Base-by-base conservation (phyloP, 2,797 vertebrate genomes). In the Cottoperca gobio region DNA sequence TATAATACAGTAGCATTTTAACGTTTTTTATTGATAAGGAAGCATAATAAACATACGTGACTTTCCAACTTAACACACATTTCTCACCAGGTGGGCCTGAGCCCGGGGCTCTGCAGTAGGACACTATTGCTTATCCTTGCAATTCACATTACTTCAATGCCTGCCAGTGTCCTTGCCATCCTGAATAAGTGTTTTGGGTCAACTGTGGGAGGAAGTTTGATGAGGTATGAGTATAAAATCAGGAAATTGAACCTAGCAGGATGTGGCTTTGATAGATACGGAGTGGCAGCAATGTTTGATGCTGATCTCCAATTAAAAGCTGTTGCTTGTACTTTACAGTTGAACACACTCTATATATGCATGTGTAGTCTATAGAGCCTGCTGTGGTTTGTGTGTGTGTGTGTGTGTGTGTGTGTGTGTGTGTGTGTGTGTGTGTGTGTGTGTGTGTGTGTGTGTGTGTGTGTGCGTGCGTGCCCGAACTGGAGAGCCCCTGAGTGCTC, bases 401-500 rank as follows among this genome's bases (percentile, higher is more conserved):
- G 52, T 53, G 28, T 50, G 14, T 60, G 52, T 48, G 55, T 35
- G 63, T 60, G 60, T 28, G 70, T 62, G 73, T 57, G 45, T 57
- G 62, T 26, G 23, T 19, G 57, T 59, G 24, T 21, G 66, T 31
- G 68, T 64, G 66, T 69, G 48, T 58, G 60, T 45, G 93, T 26
- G n/a, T 21, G 65, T 42, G 73, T 66, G 43, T 67, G 69, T 42
- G 13, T 37, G 42, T 39, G 26, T 61, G 23, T 59, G 10, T 66
- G 52, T 49, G 55, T 33, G 58, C 46, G 50, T 39, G 77, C 60
- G 73, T 48, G 55, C 31, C 52, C 3, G 93, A 96, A 97, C 94
- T 92, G 90, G 93, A 96, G 95, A 94, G 94, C 96, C 95, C 96
- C 91, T 72, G 94, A 96, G 97, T 95, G 95, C 95, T 94, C 95